Base-by-base conservation (phyloP, 1,140 invertebrate species). In the Drosophila suzukii region DNA sequence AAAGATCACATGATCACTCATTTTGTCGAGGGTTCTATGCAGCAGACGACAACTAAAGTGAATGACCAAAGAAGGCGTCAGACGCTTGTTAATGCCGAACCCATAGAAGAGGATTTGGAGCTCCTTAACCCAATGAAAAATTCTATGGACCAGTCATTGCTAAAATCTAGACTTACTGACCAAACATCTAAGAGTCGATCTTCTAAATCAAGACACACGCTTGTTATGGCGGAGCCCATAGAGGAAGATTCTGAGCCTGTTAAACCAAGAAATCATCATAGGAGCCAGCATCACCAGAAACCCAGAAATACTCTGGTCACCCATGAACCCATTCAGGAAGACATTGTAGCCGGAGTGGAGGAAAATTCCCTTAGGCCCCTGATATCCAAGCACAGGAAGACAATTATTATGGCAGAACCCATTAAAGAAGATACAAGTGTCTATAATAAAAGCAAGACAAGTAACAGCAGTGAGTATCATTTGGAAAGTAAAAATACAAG, bases 71-170 rank as follows among this genome's bases (percentile, higher is more conserved):
- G 11, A 1, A 47, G 4, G 7, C 49, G 49, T 8, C 47, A 50
- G 3, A 50, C 47, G 7, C n/a, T 50, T 4, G 13, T 15, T 15
- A 50, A 6, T 15, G 47, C 47, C 7, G 47, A 30, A 32, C 47
- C 47, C 4, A 50, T 50, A n/a, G 47, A 50, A 34, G 49, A 51
- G 15, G 30, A 51, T 17, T 32, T 17, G 49, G 30, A 34, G 10
- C 0, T 51, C 10, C 4, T 2, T 3, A 51, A 34, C 11, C 30
- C n/a, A 24, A n/a, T 32, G 30, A 7, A 50, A 50, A 50, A 34
- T 34, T 5, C 1, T 8, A 49, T n/a, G 4, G 24, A 49, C 10
- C 7, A 50, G 13, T 27, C 47, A n/a, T 10, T 30, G 30, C 7
- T 15, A 10, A 30, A n/a, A 8, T 27, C 11, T 0, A n/a, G n/a